phyloP scores from a whole-genome alignment of 2,888 invertebrate genomes.

The Hyposoter didymator region DNA sequence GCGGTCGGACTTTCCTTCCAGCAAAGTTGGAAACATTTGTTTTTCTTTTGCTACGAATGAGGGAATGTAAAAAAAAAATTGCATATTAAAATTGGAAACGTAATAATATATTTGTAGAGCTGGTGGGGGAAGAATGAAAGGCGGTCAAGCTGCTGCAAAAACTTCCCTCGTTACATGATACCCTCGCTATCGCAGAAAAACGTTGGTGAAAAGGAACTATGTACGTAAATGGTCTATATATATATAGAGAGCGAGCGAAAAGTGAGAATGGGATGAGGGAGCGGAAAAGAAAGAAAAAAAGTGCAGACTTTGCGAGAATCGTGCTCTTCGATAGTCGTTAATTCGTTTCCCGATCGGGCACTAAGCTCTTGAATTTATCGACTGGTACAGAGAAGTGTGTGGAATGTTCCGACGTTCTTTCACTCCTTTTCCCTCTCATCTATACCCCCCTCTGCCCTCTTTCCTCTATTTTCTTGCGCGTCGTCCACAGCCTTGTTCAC shows the following conservation, averaged over 20 bases:
- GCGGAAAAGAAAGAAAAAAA: constrained; percentile 45
- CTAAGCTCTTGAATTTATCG: constrained; percentile 68
- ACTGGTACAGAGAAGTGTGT: constrained; percentile 43
- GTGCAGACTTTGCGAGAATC: constrained; percentile 67
- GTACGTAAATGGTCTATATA: constrained; percentile 8
- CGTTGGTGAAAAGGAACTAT: constrained; percentile 36
- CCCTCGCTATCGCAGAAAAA: constrained; percentile 21
- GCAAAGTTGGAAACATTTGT: not conserved
- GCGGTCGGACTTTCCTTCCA: no score
- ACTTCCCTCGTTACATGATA: constrained; percentile 53
- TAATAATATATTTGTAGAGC: not conserved
- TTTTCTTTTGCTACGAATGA: not conserved
- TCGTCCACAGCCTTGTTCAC: constrained; percentile 45
- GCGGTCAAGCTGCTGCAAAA: constrained; percentile 36
- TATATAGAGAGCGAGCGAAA: constrained; percentile 42
- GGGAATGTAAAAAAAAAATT: not conserved
- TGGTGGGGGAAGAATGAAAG: constrained; percentile 1
- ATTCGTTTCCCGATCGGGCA: constrained; percentile 67
- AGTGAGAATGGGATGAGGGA: not conserved
- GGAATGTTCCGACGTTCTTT: constrained; percentile 37
- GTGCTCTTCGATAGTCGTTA: constrained; percentile 68
- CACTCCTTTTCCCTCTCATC: constrained; percentile 7
- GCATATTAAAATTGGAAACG: constrained; percentile 32
- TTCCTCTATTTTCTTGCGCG: not conserved
- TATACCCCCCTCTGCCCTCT: not conserved